Base-by-base conservation (phyloP, 1,140 invertebrate genomes). In the Tribolium madens region DNA sequence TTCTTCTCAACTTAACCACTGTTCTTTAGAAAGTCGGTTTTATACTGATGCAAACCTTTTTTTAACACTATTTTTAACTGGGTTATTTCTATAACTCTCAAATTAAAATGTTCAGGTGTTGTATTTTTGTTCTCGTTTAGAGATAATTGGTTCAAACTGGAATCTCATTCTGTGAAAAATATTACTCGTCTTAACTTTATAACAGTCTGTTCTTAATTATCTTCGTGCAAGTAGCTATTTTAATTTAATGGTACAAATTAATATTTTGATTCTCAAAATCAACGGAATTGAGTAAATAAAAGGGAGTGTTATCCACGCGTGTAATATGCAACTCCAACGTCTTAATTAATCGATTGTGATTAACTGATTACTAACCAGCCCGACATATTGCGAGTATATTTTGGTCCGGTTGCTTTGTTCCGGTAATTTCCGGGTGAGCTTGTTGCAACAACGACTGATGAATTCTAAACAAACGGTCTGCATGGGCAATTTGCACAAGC, bases 391-490 rank as follows among this genome's bases (percentile, higher is more conserved):
- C 36, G 36, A 64, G 57, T 33, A 64, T 33, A 33, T 64, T 64
- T 64, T 5, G 57, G 31, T 33, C 21, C 14, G 31, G 57, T 64
- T 64, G 57, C 57, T 33, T 36, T 64, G 57, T 64, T 64, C 57
- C 57, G 57, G 57, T 64, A 64, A 64, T 64, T 64, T 64, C 57
- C 57, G 57, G 57, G n/a, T 64, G 12, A 33, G 18, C 57, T 31
- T 64, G 26, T 64, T 64, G 57, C 57, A 64, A 57, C 52, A 21
- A 57, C 52, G n/a, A 33, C 57, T 33, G 57, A 64, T 42, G 57
- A 64, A 64, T 64, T 31, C 57, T 33, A 64, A 64, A 64, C 57
- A 33, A 64, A 64, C 57, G 36, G 1, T 42, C 0, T 1, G 21
- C 21, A 42, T 42, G 36, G 9, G 36, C 36, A 42, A 42, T 42